Conservation (phyloP, 2,113 vertebrate genomes). For the Lagopus leucura region DNA sequence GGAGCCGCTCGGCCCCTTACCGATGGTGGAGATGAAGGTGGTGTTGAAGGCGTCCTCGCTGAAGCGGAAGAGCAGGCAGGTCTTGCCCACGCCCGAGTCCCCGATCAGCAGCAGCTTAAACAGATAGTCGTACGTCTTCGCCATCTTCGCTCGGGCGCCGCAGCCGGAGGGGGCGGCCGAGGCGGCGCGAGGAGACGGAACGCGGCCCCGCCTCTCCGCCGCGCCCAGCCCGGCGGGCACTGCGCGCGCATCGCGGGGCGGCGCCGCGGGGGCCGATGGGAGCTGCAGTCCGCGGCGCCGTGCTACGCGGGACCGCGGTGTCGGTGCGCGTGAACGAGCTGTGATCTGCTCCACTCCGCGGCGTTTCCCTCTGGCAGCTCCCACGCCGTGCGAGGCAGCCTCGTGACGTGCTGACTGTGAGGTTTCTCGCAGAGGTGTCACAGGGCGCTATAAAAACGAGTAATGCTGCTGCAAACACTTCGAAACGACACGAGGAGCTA, state of each 20-base stretch:
- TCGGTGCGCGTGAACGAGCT: background rate
- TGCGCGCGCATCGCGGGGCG: too few relatives aligned
- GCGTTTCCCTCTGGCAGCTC: background rate
- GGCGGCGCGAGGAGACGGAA: too few relatives aligned
- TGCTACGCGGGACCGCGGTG: too few relatives aligned
- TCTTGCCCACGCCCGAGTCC: conserved; percentile 92
- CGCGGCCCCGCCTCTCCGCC: too few relatives aligned
- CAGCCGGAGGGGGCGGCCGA: background rate
- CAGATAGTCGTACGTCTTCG: conserved; percentile 98
- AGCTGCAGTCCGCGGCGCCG: too few relatives aligned
- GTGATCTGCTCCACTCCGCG: background rate
- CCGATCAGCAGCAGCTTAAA: conserved; percentile 98
- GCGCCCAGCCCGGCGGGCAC: too few relatives aligned
- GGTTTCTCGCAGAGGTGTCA: background rate
- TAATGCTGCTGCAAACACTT: background rate
- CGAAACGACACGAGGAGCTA: background rate
- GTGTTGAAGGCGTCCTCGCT: conserved; percentile 97
- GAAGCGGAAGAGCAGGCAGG: conserved; percentile 87
- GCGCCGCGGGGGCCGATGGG: too few relatives aligned
- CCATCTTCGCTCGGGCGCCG: conserved; percentile 80
- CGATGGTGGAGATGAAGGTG: conserved; percentile 92
- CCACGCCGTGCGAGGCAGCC: background rate
- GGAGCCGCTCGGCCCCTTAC: conserved; percentile 41
- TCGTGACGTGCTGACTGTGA: background rate
- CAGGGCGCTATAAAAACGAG: background rate